Percentiles rank a stretch among this genome's conserved stretches.
Evolutionary conservation across 2,888 invertebrate species (phyloP).

Genomic region (Agrotis puta): DNA sequence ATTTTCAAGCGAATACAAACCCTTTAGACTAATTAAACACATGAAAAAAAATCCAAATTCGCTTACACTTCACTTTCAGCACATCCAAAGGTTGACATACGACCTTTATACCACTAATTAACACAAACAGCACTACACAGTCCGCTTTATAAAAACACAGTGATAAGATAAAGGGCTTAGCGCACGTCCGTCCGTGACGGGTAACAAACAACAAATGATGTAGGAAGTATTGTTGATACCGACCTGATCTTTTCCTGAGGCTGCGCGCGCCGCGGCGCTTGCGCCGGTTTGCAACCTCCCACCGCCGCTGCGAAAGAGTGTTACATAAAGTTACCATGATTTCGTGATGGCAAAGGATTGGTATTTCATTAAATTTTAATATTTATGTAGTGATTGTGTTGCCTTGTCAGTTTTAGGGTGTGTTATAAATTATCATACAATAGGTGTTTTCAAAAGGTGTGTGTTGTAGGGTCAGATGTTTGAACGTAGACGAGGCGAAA

Average conservation of each 20-base stretch:
- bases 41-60: slow-evolving; percentile 9
- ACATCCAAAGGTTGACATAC: slow-evolving; percentile 65
- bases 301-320: slow-evolving; percentile 84
- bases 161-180: slow-evolving; percentile 62
- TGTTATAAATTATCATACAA: slow-evolving; percentile 6
- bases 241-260: slow-evolving; percentile 88
- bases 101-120: slow-evolving; percentile 55
- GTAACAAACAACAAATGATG: slow-evolving; percentile 80
- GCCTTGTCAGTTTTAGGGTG: neutral
- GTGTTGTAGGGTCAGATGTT: too few relatives aligned
- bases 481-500: too few relatives aligned
- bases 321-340: slow-evolving; percentile 83
- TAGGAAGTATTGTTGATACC: slow-evolving; percentile 78
- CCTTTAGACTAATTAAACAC: slow-evolving; percentile 7
- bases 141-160: slow-evolving; percentile 53
- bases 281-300: slow-evolving; percentile 85
- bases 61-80: slow-evolving; percentile 65
- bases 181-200: slow-evolving; percentile 75
- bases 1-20: slow-evolving; percentile 23
- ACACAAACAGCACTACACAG: slow-evolving; percentile 59
- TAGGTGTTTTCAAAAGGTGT: neutral
- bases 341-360: slow-evolving; percentile 59
- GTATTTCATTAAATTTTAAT: slow-evolving; percentile 40
- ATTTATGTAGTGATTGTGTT: slow-evolving; percentile 19
- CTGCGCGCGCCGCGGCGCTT: slow-evolving; percentile 79